These are phyloP conservation scores for Notothenia coriiceps DNA, from an alignment of 2,113 vertebrate genomes.

Conservation along the genomic window DNA sequence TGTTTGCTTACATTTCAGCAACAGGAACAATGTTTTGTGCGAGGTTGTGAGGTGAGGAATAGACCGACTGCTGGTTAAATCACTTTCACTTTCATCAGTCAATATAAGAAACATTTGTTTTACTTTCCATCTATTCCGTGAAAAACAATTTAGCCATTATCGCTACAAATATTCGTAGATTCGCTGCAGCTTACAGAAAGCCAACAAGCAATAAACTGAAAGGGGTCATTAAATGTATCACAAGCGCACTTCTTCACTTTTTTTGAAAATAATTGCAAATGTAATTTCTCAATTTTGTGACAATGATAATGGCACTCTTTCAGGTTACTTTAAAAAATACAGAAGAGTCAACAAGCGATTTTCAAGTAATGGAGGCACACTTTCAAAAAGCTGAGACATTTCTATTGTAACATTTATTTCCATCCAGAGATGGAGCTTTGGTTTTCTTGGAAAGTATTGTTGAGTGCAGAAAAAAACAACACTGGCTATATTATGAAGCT, in stretches of 20 bases:
- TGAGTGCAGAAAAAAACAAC: background rate
- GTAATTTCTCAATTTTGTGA: constrained; percentile 3
- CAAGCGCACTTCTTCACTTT: constrained; percentile 20
- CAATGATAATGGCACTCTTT: constrained; percentile 16
- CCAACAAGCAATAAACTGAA: constrained; percentile 6
- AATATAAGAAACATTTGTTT: background rate
- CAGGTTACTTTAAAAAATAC: background rate
- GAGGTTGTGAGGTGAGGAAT: background rate
- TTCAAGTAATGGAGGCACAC: background rate
- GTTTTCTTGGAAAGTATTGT: background rate
- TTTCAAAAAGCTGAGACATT: background rate
- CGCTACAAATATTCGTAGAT: background rate
- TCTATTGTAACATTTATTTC: background rate
- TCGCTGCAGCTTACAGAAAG: background rate
- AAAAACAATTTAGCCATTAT: constrained; percentile 6
- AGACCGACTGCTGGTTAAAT: background rate
- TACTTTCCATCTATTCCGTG: constrained; percentile 2
- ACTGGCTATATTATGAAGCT: background rate
- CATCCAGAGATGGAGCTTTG: background rate
- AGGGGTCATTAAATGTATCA: constrained; percentile 27
- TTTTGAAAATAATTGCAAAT: constrained; percentile 22
- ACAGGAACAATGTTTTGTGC: background rate
- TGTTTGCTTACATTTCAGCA: background rate
- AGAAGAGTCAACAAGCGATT: background rate
- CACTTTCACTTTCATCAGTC: background rate